Evolutionary conservation across 2,113 vertebrate genomes (phyloP).

Genomic region (Thinocorus orbignyianus): DNA sequence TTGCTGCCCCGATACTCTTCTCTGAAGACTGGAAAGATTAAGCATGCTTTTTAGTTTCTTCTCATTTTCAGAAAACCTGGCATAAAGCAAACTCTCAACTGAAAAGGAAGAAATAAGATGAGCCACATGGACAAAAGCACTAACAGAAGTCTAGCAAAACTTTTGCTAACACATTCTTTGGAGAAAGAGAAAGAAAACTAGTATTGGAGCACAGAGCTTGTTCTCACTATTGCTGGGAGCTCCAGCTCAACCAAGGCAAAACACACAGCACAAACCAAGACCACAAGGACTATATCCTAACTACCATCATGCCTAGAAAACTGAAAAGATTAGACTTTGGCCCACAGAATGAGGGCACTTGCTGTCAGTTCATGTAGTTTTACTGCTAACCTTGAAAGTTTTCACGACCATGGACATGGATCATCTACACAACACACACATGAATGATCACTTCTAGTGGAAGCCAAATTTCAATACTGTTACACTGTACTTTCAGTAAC

Average conservation of each 20-base stretch:
- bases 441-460: neutral
- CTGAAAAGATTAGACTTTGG: neutral
- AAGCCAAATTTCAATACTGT: neutral
- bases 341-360: neutral
- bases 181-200: neutral
- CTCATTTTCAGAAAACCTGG: neutral
- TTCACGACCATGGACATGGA: rapidly evolving
- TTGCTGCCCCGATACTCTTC: neutral
- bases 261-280: neutral
- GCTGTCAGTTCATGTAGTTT: neutral
- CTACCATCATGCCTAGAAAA: neutral
- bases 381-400: neutral
- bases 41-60: neutral
- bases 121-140: neutral
- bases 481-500: neutral
- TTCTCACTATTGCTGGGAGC: neutral
- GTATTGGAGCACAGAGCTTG: neutral
- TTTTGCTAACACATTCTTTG: neutral
- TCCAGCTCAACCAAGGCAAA: neutral
- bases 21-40: neutral
- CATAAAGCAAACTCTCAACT: neutral
- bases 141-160: neutral
- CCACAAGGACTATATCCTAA: neutral
- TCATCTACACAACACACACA: neutral
- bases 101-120: neutral